Evolutionary conservation across 2,888 invertebrate species (phyloP), one percentile per base, ranked within the genome.

Genomic region (Drosophila lacicola): DNA sequence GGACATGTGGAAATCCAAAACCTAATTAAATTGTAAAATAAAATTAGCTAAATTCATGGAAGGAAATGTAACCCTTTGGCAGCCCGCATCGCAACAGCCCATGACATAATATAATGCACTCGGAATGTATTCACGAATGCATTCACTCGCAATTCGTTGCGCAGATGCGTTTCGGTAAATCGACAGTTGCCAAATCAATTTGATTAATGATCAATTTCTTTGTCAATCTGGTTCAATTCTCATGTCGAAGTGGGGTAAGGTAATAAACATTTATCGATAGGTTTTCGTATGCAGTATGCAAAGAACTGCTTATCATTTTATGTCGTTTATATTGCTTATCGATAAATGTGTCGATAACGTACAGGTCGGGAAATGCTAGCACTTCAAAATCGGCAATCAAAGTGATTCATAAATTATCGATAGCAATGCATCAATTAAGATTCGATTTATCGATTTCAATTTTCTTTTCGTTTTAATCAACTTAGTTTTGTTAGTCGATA

Each of bases 1-100:
- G 83, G 83, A 87, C 89, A 84, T 84, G 89, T 84, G 89, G 78
- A 78, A 89, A 80, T 67, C 65, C 45, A 70, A 74, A 82, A 61
- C 61, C 87, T 73, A 84, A 84, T 84, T 88, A 89, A 84, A 84
- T 87, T 84, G 89, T 84, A 56, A 84, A 88, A 72, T 54, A 53
- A 88, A 82, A 81, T 81, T 81, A 81, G 88, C 85, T 86, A 77
- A 87, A 73, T 68, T 69, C 83, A 71, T 50, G 21, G 63, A 49
- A 10, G 29, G 19, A 11, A 29, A 33, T 55, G 36, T 70, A 80
- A 74, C 89, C 80, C 87, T 69, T 70, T 74, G 74, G 61, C 67
- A 66, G 69, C 75, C 75, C 75, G 75, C 75, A 76, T 75, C 36
- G n/a, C 41, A 11, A 25, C 41, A 9, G 49, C 36, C 63, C 72